A percentile compares a stretch with the other conserved stretches of the same genome.
phyloP scores from a whole-genome alignment of 2,888 invertebrate genomes.

The Coremacera marginata region DNA sequence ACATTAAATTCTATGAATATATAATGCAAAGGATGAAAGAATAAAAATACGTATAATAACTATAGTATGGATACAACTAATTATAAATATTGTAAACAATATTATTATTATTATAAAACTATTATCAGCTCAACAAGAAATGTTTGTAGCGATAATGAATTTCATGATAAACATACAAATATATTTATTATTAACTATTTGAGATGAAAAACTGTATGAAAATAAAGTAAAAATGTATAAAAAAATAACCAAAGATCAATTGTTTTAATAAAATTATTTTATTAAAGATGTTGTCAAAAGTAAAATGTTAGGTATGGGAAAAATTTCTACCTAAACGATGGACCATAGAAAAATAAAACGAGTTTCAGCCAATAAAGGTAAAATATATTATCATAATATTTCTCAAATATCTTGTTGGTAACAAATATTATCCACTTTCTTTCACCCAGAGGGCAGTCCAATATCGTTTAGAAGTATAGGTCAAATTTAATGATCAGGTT shows the following conservation, averaged over 20 bases:
- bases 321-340: no score
- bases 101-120: conserved; percentile 10
- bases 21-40: not conserved
- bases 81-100: conserved; percentile 32
- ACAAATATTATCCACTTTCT: no score
- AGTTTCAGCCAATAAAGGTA: no score
- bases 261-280: not conserved
- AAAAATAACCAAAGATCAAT: not conserved
- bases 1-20: not conserved
- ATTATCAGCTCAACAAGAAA: conserved; percentile 16
- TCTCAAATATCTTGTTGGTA: no score
- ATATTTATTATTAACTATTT: conserved; percentile 37
- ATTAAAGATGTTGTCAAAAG: no score
- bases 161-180: conserved; percentile 35
- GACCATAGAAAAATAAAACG: no score
- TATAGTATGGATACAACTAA: conserved; percentile 27
- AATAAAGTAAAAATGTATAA: conserved; percentile 34
- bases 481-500: no score
- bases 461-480: no score
- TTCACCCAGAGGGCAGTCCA: no score
- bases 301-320: no score
- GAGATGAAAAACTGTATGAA: conserved; percentile 45
- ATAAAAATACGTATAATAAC: conserved; percentile 41
- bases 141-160: conserved; percentile 11
- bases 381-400: no score